A percentile compares a stretch with the other conserved stretches of the same genome.
Evolutionary conservation across 2,888 invertebrate genomes (phyloP).

Genomic region (Acanthosepion pharaonis): DNA sequence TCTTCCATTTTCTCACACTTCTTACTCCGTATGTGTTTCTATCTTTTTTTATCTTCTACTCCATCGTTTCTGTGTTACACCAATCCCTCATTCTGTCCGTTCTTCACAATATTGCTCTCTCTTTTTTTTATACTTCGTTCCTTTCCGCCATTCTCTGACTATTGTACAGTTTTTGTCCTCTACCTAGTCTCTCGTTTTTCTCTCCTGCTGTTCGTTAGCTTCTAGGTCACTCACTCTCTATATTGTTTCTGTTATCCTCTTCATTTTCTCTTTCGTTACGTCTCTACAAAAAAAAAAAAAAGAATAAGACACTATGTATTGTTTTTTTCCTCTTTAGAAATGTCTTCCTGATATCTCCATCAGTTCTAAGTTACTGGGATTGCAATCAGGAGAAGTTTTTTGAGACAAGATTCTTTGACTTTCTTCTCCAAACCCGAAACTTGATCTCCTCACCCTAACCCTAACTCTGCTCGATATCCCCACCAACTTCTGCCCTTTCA

Average conservation of each 20-base stretch:
- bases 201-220: too few species aligned
- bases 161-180: not conserved
- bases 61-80: not conserved
- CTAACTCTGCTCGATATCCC: not conserved
- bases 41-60: not conserved
- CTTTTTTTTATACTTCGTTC: too few species aligned
- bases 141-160: too few species aligned
- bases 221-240: not conserved
- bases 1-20: not conserved
- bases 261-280: not conserved
- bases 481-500: not conserved
- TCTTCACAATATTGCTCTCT: too few species aligned
- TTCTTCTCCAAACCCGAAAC: conserved; percentile 17
- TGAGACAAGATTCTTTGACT: conserved; percentile 33
- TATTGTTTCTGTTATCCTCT: not conserved
- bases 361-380: conserved; percentile 17
- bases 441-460: not conserved
- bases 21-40: not conserved
- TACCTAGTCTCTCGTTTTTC: not conserved
- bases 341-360: conserved; percentile 33
- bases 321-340: not conserved
- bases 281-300: not conserved
- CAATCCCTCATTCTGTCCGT: too few species aligned
- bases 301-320: not conserved
- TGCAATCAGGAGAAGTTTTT: conserved; percentile 18